Percentiles rank a stretch among this genome's conserved stretches.
phyloP scores from a whole-genome alignment of 2,113 vertebrate genomes.

The Alaudala cheleensis region DNA sequence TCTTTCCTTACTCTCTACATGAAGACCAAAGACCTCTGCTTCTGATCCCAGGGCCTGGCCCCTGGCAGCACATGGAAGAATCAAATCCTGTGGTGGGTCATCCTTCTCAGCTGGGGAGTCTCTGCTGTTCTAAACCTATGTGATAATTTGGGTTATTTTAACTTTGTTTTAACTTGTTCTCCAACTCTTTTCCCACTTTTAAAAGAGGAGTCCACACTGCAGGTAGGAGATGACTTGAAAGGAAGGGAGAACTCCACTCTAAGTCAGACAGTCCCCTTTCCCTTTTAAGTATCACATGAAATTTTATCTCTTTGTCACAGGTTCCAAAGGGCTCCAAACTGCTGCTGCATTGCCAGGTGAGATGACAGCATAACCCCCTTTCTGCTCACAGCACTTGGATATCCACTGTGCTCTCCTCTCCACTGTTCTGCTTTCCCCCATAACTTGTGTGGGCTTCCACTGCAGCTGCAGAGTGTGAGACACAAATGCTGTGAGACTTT shows the following conservation, averaged over 20 bases:
- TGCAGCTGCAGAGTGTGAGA: background rate
- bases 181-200: background rate
- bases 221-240: background rate
- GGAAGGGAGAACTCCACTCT: background rate
- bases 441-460: background rate
- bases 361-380: background rate
- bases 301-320: background rate
- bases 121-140: background rate
- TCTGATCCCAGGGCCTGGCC: background rate
- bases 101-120: background rate
- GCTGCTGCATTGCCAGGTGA: background rate
- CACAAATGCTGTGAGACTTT: background rate
- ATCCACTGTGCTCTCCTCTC: background rate
- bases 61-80: background rate
- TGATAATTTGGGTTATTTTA: background rate
- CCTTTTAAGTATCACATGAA: background rate
- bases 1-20: background rate
- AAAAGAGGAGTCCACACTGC: background rate
- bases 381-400: background rate
- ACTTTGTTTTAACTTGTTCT: background rate
- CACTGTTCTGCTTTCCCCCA: background rate
- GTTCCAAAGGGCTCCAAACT: background rate
- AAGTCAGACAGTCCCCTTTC: background rate
- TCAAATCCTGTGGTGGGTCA: background rate
- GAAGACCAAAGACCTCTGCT: background rate